Percentiles rank a stretch among this genome's conserved stretches.
These are phyloP conservation scores for Thaumatotibia leucotreta DNA, from an alignment of 1,140 invertebrate species.

Conservation along the genomic window DNA sequence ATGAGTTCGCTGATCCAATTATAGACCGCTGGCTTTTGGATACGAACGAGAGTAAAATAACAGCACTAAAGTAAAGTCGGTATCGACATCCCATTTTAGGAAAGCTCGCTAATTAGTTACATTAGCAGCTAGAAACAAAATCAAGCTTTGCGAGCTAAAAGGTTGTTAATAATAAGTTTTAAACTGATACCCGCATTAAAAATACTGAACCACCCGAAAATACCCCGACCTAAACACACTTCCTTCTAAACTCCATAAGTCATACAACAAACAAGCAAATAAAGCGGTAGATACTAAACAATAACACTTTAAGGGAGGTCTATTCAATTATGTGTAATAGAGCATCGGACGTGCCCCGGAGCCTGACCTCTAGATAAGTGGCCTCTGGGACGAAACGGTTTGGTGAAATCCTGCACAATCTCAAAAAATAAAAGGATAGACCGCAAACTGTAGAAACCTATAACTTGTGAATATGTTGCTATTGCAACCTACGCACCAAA, in stretches of 20 bases:
- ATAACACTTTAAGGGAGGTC: conserved; percentile 10
- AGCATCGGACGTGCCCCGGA: conserved; percentile 3
- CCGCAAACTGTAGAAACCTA: not conserved
- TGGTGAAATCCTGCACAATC: not conserved
- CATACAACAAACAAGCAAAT: not conserved
- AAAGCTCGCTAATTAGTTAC: not conserved
- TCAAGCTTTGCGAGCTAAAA: not conserved
- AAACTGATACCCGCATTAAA: not conserved
- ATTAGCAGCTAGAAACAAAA: not conserved
- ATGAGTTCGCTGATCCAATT: not conserved
- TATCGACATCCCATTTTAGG: not conserved
- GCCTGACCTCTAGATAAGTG: not conserved
- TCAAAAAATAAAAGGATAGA: not conserved
- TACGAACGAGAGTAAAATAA: not conserved
- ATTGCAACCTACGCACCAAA: too few relatives aligned
- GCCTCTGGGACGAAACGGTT: conserved; percentile 9
- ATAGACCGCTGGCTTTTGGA: not conserved
- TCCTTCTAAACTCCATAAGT: not conserved
- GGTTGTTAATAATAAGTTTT: too few relatives aligned
- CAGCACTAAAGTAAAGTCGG: not conserved
- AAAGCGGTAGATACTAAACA: not conserved
- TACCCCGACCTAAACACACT: not conserved
- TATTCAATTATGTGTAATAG: conserved; percentile 13
- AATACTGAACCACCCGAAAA: too few relatives aligned
- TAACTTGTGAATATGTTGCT: not conserved